phyloP scores from a whole-genome alignment of 2,113 vertebrate species.

The Perca fluviatilis region DNA sequence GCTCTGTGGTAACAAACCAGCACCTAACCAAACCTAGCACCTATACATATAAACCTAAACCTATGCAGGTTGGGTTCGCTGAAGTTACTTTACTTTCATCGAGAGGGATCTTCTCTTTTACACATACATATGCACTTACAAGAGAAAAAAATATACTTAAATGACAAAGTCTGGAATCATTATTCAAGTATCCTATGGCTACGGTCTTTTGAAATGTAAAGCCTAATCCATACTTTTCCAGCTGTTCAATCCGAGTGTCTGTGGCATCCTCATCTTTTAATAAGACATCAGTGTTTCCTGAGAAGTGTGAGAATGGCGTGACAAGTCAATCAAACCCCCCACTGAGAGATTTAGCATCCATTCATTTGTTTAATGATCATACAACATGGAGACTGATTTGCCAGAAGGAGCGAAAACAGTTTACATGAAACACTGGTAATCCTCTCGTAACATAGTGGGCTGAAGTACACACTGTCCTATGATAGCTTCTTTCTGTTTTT shows the following conservation, averaged over 20 bases:
- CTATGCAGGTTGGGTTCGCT: not conserved
- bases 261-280: conserved; percentile 38
- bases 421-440: conserved; percentile 50
- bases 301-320: conserved; percentile 53
- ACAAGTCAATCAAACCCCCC: conserved; percentile 57
- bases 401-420: conserved; percentile 46
- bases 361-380: conserved; percentile 38
- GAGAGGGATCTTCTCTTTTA: not conserved
- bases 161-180: conserved; percentile 23
- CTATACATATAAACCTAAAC: too few species aligned
- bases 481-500: conserved; percentile 35
- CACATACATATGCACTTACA: not conserved
- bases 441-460: conserved; percentile 28
- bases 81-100: not conserved
- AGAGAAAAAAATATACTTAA: conserved; percentile 1
- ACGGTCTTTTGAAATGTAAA: conserved; percentile 53
- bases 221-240: conserved; percentile 21
- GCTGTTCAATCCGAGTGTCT: conserved; percentile 33
- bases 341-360: conserved; percentile 50
- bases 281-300: conserved; percentile 56
- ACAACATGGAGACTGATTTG: conserved; percentile 28
- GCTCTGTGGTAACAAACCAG: not conserved
- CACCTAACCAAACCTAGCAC: not conserved
- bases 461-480: conserved; percentile 18
- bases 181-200: conserved; percentile 23